Conservation (phyloP, 35 echinoderm and acorn worm species). For the Patiria miniata region DNA sequence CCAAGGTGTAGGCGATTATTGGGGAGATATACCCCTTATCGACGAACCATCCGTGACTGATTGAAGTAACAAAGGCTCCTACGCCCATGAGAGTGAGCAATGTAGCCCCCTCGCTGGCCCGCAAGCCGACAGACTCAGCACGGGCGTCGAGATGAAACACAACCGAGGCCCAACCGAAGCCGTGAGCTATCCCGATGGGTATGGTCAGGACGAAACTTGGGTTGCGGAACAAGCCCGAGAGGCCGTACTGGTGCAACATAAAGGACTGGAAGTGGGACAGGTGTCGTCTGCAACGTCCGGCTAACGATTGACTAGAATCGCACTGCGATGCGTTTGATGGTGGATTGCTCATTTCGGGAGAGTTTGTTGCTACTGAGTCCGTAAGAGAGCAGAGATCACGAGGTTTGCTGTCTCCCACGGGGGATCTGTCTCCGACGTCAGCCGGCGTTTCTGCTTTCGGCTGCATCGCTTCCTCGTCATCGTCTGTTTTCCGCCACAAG, state of each 20-base stretch:
- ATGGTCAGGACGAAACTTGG: constrained; percentile 21
- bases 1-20: neutral
- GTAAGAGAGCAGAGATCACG: neutral
- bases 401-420: neutral
- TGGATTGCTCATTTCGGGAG: neutral
- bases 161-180: constrained; percentile 26
- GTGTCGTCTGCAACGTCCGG: neutral
- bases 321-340: neutral
- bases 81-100: constrained; percentile 23
- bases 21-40: neutral
- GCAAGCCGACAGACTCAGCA: neutral
- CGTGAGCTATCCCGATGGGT: neutral
- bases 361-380: no score
- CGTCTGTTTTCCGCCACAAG: neutral
- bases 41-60: constrained; percentile 23
- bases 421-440: neutral
- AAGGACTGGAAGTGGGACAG: neutral
- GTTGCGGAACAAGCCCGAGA: neutral
- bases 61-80: neutral
- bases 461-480: neutral
- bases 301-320: neutral
- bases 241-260: neutral
- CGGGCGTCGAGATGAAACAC: constrained; percentile 3
- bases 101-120: neutral
- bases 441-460: neutral